Base-by-base conservation (phyloP, 2,888 invertebrate species). In the Mimachlamys varia region DNA sequence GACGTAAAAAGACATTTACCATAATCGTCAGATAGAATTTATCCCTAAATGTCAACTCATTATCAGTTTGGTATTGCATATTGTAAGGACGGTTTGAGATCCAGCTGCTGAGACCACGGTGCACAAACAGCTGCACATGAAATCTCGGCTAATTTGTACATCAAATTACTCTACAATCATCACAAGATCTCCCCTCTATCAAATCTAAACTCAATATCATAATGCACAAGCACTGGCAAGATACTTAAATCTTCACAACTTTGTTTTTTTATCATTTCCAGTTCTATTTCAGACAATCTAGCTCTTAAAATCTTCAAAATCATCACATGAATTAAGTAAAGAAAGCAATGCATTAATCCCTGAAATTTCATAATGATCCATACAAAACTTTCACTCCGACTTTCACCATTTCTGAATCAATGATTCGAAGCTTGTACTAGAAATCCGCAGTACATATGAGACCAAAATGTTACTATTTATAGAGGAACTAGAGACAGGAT, bases 171-270 rank as follows among this genome's bases (percentile, higher is more conserved):
- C 33, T 76, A 76, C 27, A 33, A 33, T 3, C 12, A 33, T 15
- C 27, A 76, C 76, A 76, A 12, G 76, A 76, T 76, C 15, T 27
- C 76, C 76, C 76, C 27, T 17, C 33, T 76, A 76, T 22, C 58
- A 33, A 76, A 33, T 88, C 55, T 89, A 17, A 19, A 38, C 89
- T 49, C 53, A 55, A 37, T 58, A 53, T 55, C 62, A 87, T 33
- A 50, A 19, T 89, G 49, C 37, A 55, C 89, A 89, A 27, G n/a
- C 58, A 76, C n/a, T n/a, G 15, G n/a, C 62, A 22, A n/a, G 62
- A 1, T 62, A n/a, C 62, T 62, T 22, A 0, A n/a, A 62, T 62
- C 22, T 62, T 62, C 17, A 62, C 7, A 44, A 44, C 7, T 7
- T 44, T 44, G 44, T 44, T 44, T 44, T 44, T 44, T 5, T 3